phyloP scores from a whole-genome alignment of 2,888 invertebrate genomes.

The Euplexia lucipara region DNA sequence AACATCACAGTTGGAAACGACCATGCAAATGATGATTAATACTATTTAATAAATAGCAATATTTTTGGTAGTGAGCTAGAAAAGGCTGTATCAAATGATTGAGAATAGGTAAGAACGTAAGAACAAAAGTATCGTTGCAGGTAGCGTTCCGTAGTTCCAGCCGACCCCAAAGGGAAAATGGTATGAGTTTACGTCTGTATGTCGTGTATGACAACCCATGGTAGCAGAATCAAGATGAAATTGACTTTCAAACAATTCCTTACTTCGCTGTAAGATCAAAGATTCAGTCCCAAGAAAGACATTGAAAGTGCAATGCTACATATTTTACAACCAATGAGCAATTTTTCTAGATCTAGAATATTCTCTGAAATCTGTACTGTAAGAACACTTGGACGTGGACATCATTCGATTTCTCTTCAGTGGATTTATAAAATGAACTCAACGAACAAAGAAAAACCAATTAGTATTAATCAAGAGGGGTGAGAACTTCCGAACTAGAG shows the following conservation, averaged over 20 bases:
- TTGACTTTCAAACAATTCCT: neutral
- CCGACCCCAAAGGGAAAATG: no score
- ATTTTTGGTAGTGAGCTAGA: no score
- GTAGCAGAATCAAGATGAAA: neutral
- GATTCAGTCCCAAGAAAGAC: constrained; percentile 4
- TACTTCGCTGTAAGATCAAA: neutral
- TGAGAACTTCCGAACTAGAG: constrained; percentile 2
- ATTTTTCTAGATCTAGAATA: constrained; percentile 4
- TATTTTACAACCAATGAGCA: constrained; percentile 21
- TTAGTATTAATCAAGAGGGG: constrained; percentile 25
- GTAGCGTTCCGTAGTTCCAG: no score
- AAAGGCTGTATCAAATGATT: no score
- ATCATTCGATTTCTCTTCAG: constrained; percentile 7
- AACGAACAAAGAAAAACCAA: constrained; percentile 11
- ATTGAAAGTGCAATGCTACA: constrained; percentile 13
- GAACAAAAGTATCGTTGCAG: no score
- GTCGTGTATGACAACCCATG: neutral
- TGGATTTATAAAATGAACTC: constrained; percentile 18
- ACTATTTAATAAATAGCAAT: no score
- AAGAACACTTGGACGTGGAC: constrained; percentile 13
- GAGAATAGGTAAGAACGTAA: no score
- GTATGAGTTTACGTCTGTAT: no score
- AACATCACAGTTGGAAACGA: no score
- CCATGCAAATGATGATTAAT: no score
- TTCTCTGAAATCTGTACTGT: constrained; percentile 15